Evolutionary conservation across 2,888 invertebrate genomes (phyloP), one percentile per base, ranked within the genome.

Genomic region (Conistra vaccinii): DNA sequence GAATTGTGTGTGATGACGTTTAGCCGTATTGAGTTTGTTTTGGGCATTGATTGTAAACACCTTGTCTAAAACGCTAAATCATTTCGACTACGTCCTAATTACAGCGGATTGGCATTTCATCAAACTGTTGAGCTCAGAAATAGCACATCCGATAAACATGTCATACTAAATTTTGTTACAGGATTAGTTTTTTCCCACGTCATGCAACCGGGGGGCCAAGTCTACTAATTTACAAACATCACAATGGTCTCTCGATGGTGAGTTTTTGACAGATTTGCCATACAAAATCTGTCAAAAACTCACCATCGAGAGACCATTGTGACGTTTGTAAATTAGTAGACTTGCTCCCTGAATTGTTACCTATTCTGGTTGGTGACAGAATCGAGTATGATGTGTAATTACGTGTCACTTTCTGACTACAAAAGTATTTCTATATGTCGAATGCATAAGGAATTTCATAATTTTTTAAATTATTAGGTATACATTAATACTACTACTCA

Each of bases 101-200:
- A 88, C 88, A 85, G 90, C 79, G 83, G 89, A 90, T 92, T 93
- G 94, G 93, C 91, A 92, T 92, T 91, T 87, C 91, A 90, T 86
- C 89, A 88, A 90, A 89, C 87, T 84, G 83, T 81, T 84, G 83
- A 73, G 76, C 86, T 88, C 90, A 87, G 87, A 91, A 93, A 93
- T 92, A 92, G 90, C 89, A 84, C 87, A 87, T 87, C 83, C 88
- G 83, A 85, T 92, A 93, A 92, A 93, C 91, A 92, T 89, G 90
- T 91, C 91, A 87, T 86, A 53, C 32, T 53, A n/a, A 68, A 73
- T 73, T 84, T 87, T 86, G 83, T 89, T 87, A 83, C 79, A 78
- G 63, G 45, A 69, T 58, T 55, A 9, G 69, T 77, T 77, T 69
- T 72, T 81, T 75, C 65, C 48, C 39, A 53, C 45, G 72, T 81